A percentile compares a stretch with the other conserved stretches of the same genome.
Conservation (phyloP, 2,888 invertebrate genomes). For the Stenichneumon culpator region DNA sequence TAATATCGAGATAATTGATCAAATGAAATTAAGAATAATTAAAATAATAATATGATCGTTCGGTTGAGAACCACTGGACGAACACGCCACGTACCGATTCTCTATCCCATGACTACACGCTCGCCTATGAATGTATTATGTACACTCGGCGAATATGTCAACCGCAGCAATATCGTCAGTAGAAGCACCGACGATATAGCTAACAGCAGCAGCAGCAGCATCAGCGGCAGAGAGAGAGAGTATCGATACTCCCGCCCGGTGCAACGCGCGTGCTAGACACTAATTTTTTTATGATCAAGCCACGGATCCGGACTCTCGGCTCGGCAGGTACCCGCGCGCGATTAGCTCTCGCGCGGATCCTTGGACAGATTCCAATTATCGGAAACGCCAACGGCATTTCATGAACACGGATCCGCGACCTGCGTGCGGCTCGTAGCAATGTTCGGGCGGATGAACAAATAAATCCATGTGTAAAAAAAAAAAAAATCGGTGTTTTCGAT, state of each 20-base stretch:
- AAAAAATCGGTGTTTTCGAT: not conserved
- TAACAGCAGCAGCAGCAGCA: not conserved
- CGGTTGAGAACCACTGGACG: slow-evolving; percentile 77
- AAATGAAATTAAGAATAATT: not conserved
- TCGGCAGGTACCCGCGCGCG: slow-evolving; percentile 8
- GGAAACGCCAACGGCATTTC: slow-evolving; percentile 64
- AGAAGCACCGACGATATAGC: slow-evolving; percentile 27
- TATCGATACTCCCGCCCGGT: slow-evolving; percentile 22
- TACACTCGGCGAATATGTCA: slow-evolving; percentile 82
- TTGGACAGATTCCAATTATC: slow-evolving; percentile 63
- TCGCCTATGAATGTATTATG: slow-evolving; percentile 81
- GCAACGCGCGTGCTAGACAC: slow-evolving; percentile 25
- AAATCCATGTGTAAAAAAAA: slow-evolving; percentile 19
- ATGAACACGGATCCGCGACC: slow-evolving; percentile 15
- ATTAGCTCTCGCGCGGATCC: slow-evolving; percentile 45
- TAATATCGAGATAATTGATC: not conserved
- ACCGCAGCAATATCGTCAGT: slow-evolving; percentile 77
- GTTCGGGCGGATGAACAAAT: slow-evolving; percentile 25
- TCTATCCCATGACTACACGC: slow-evolving; percentile 74
- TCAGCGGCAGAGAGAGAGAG: slow-evolving; percentile 12
- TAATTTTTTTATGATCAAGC: slow-evolving; percentile 52
- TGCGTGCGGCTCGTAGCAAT: slow-evolving; percentile 21
- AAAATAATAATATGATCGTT: slow-evolving; percentile 2
- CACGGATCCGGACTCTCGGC: slow-evolving; percentile 29
- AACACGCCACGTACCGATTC: slow-evolving; percentile 75